Conservation (phyloP, 2,888 invertebrate species). For the Globia sparganii region DNA sequence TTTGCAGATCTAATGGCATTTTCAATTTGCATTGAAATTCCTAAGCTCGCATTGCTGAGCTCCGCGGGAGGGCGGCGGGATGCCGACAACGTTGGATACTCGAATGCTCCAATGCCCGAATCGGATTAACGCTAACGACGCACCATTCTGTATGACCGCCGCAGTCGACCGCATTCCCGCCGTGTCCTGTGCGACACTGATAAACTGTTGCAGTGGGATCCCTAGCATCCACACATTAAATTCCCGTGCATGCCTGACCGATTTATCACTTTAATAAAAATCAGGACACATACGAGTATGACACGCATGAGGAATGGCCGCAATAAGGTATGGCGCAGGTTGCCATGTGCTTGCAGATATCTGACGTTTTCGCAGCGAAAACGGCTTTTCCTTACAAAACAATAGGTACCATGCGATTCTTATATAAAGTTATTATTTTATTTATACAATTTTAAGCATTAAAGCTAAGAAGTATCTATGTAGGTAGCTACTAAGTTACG, state of each 20-base stretch:
- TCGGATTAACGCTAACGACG: slow-evolving; percentile 89
- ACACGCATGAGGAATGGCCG: slow-evolving; percentile 35
- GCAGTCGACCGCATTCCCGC: slow-evolving; percentile 74
- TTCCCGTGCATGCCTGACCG: slow-evolving; percentile 51
- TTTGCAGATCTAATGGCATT: slow-evolving; percentile 88
- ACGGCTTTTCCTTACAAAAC: not conserved
- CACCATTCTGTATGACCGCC: slow-evolving; percentile 81
- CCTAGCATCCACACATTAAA: slow-evolving; percentile 57
- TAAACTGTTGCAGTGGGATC: slow-evolving; percentile 71
- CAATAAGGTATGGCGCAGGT: slow-evolving; percentile 27
- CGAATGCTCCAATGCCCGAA: slow-evolving; percentile 84
- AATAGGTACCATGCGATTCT: too few species aligned
- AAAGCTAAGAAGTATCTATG: not conserved
- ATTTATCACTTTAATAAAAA: slow-evolving; percentile 61
- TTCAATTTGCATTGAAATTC: slow-evolving; percentile 89
- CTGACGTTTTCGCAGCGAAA: slow-evolving; percentile 14
- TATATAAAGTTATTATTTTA: too few species aligned
- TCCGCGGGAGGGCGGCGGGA: slow-evolving; percentile 72
- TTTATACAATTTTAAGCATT: not conserved
- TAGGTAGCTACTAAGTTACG: not conserved
- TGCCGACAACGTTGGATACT: slow-evolving; percentile 77
- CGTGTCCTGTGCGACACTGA: slow-evolving; percentile 75
- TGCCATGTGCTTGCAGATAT: slow-evolving; percentile 23
- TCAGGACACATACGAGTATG: slow-evolving; percentile 23
- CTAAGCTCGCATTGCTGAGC: slow-evolving; percentile 79